Base-by-base conservation (phyloP, 2,113 vertebrate species). In the Pterophyllum scalare region DNA sequence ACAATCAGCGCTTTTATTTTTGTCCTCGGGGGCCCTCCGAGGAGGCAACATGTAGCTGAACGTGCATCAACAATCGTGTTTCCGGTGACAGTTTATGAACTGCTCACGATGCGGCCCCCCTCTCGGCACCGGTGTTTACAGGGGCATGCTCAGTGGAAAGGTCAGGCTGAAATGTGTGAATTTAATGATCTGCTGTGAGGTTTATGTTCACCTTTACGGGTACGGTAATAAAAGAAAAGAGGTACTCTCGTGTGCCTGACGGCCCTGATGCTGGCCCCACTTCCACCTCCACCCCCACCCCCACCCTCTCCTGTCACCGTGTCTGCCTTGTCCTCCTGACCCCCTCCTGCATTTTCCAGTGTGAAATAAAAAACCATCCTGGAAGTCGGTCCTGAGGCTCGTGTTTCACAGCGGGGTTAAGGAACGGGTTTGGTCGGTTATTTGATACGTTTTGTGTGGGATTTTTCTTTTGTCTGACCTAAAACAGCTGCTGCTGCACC, bases 361-460 rank as follows among this genome's bases (percentile, higher is more conserved):
- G 33, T 93, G 85, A 93, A 95, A 94, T 94, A 94, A 95, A 94
- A 92, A 58, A 75, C 85, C 54, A 52, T 92, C 85, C 84, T 92
- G 88, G 74, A 92, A 88, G 67, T 91, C 80, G 56, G 80, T 67
- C 79, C 7, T 87, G 54, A 13, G 2, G 14, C 89, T 90, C 33
- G 0, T 19, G 78, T 90, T 88, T 92, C 84, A 80, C 7, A 62
- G 75, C 17, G 5, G 62, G 26, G 26, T 22, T 15, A 58, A 43
- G 31, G 10, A 92, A 91, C 89, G 8, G 87, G 88, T 91, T 80
- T 12, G 26, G 46, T 76, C 13, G 31, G 91, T 80, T 43, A 93
- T 64, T 64, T 43, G 84, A 91, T 93, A 65, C 24, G 58, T 83
- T 89, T 81, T 46, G 58, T 40, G 64, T 49, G 64, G 79, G 75